These are phyloP conservation scores for Arizona elegans DNA, from an alignment of 2,113 vertebrate species.

Conservation along the genomic window DNA sequence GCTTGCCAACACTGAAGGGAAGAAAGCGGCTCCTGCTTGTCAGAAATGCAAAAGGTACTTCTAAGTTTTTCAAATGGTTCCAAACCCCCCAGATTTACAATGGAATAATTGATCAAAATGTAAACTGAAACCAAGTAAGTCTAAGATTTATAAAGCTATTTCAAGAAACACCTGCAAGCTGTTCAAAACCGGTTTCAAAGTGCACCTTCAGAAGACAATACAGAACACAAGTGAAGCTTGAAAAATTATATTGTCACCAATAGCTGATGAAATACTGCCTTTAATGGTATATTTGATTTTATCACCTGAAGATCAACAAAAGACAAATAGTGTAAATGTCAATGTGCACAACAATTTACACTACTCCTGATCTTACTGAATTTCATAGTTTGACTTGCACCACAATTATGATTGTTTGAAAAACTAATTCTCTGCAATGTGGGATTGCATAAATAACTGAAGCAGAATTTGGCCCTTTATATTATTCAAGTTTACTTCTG, in stretches of 20 bases:
- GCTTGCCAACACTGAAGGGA: background rate
- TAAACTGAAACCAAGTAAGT: constrained; percentile 30
- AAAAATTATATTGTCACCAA: constrained; percentile 44
- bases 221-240: constrained; percentile 47
- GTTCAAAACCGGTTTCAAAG: constrained; percentile 35
- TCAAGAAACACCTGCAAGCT: constrained; percentile 21
- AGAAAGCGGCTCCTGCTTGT: background rate
- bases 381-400: constrained; percentile 40
- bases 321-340: constrained; percentile 42
- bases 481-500: constrained; percentile 62
- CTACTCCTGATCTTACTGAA: constrained; percentile 37
- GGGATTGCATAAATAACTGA: constrained; percentile 47
- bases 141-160: constrained; percentile 34
- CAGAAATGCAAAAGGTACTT: background rate
- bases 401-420: constrained; percentile 34
- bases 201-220: constrained; percentile 40
- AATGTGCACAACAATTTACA: constrained; percentile 41
- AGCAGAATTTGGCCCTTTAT: constrained; percentile 54
- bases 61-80: constrained; percentile 2
- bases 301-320: constrained; percentile 49
- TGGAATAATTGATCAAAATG: background rate
- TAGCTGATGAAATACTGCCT: constrained; percentile 49
- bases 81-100: background rate
- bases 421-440: constrained; percentile 43
- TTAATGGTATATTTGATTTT: constrained; percentile 46